These are phyloP conservation scores for Odontamblyopus rebecca DNA, from an alignment of 2,797 vertebrate genomes.

Conservation along the genomic window DNA sequence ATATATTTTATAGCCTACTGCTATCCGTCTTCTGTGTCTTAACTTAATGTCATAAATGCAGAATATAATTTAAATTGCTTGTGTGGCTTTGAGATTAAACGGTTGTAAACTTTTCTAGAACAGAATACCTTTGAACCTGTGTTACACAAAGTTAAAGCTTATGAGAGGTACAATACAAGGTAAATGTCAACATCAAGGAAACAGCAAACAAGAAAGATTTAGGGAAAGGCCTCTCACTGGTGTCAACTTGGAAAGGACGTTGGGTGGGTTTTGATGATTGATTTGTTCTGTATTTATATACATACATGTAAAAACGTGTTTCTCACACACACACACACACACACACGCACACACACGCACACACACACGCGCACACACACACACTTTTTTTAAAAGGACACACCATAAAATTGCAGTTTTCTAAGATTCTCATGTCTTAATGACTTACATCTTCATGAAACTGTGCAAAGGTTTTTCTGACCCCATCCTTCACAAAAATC, in stretches of 20 bases:
- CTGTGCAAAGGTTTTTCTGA: conserved; percentile 86
- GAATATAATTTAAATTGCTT: too few species aligned
- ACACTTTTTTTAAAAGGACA: too few species aligned
- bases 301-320: too few species aligned
- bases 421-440: neutral
- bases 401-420: too few species aligned
- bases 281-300: too few species aligned
- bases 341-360: too few species aligned
- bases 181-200: too few species aligned
- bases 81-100: neutral
- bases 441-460: conserved; percentile 86
- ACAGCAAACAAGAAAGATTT: too few species aligned
- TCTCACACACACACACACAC: too few species aligned
- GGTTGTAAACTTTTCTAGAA: neutral
- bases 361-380: too few species aligned
- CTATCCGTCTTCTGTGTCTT: neutral
- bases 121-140: neutral
- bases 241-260: neutral
- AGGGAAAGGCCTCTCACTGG: neutral
- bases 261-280: too few species aligned
- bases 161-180: neutral
- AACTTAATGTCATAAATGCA: neutral
- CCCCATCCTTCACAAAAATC: conserved; percentile 71
- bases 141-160: neutral
- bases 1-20: neutral